A percentile compares a stretch with the other conserved stretches of the same genome.
Evolutionary conservation across 1,140 invertebrate genomes (phyloP).

Genomic region (Maconellicoccus hirsutus): DNA sequence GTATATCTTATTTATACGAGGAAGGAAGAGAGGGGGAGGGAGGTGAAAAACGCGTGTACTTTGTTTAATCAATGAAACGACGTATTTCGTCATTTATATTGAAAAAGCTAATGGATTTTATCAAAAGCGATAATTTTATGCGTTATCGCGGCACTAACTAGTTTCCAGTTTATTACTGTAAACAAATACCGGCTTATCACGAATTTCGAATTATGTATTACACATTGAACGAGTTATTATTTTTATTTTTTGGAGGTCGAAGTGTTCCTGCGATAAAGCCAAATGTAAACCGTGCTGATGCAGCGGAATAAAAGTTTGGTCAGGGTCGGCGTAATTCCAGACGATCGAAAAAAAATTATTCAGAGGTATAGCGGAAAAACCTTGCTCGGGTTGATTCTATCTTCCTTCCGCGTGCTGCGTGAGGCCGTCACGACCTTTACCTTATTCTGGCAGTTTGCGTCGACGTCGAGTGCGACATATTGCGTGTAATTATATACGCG

Average conservation of each 20-base stretch:
- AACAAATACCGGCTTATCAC: no score
- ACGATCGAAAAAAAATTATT: background rate
- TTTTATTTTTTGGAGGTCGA: background rate
- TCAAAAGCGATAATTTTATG: no score
- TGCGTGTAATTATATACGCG: no score
- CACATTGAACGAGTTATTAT: background rate
- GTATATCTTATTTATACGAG: no score
- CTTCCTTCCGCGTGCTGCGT: conserved; percentile 6
- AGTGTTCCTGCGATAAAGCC: background rate
- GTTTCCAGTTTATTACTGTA: no score
- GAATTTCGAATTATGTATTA: background rate
- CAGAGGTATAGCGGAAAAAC: background rate
- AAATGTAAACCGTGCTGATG: background rate
- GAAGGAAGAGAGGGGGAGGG: no score
- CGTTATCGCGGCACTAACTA: no score
- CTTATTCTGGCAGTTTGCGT: background rate
- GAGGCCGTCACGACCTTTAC: background rate
- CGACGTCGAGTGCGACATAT: no score
- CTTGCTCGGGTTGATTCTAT: background rate
- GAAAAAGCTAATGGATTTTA: no score
- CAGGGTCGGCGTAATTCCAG: background rate
- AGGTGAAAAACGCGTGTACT: no score
- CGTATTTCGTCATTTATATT: no score
- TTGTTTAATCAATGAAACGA: no score
- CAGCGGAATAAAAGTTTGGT: background rate